Evolutionary conservation across 2,113 vertebrate genomes (phyloP).

Genomic region (Vulpes vulpes): DNA sequence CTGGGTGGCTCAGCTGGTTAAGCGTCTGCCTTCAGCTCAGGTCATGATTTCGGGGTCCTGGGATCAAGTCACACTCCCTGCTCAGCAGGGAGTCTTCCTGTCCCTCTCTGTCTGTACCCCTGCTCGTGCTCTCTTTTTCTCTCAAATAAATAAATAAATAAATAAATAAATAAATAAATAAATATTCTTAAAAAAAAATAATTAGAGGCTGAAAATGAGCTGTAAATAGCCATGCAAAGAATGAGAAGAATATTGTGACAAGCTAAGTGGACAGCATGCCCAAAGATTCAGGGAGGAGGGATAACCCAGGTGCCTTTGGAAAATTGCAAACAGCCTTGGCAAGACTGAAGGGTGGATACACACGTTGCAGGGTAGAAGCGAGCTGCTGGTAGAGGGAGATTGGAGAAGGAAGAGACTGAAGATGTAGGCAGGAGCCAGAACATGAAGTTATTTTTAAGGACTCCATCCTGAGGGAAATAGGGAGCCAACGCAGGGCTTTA

Average conservation of each 20-base stretch:
- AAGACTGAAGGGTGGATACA: background rate
- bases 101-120: too few species aligned
- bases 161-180: too few species aligned
- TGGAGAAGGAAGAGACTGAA: constrained; percentile 59
- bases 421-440: constrained; percentile 72
- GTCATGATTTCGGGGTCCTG: too few species aligned
- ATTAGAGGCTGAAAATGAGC: background rate
- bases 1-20: too few species aligned
- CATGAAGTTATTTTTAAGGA: constrained; percentile 78
- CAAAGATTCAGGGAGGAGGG: background rate
- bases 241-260: background rate
- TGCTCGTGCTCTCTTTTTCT: too few species aligned
- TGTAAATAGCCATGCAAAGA: background rate
- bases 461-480: constrained; percentile 71
- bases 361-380: constrained; percentile 2
- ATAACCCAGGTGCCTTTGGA: constrained; percentile 26
- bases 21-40: too few species aligned
- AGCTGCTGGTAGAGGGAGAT: constrained; percentile 68
- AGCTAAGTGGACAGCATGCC: constrained; percentile 8
- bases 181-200: too few species aligned
- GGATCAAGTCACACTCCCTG: too few species aligned
- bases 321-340: background rate
- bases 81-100: too few species aligned
- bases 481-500: constrained; percentile 75
- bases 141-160: too few species aligned